These are phyloP conservation scores for Drosophila busckii DNA, from an alignment of 1,140 invertebrate species.

Conservation along the genomic window DNA sequence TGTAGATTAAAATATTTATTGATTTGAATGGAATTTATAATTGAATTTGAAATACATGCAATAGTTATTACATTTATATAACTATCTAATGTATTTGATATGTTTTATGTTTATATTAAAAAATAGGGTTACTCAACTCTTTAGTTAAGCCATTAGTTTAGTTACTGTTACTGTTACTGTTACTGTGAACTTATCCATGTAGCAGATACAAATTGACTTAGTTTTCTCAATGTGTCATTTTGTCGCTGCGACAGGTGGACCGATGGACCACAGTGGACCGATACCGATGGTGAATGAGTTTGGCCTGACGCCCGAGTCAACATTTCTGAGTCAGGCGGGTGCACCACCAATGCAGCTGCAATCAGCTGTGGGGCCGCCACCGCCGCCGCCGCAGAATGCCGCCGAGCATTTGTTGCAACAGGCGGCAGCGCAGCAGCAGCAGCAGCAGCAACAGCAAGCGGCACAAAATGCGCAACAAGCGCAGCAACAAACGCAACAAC, in stretches of 20 bases:
- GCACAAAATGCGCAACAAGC: slow-evolving; percentile 78
- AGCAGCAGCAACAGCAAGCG: slow-evolving; percentile 52
- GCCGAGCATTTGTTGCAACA: slow-evolving; percentile 73
- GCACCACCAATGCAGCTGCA: slow-evolving; percentile 82
- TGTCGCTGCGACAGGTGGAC: slow-evolving; percentile 83
- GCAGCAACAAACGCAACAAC: slow-evolving; percentile 38
- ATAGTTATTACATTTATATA: too few relatives aligned
- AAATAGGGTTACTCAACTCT: too few relatives aligned
- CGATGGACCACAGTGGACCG: slow-evolving; percentile 85
- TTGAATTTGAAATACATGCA: too few relatives aligned
- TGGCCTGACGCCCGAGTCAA: slow-evolving; percentile 83
- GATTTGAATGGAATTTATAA: too few relatives aligned
- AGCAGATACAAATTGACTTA: too few relatives aligned
- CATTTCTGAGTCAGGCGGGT: slow-evolving; percentile 82
- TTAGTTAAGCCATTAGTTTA: too few relatives aligned
- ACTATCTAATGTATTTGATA: too few relatives aligned
- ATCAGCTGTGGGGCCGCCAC: slow-evolving; percentile 81
- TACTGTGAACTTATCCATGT: too few relatives aligned
- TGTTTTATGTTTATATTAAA: too few relatives aligned
- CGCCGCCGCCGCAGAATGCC: slow-evolving; percentile 62
- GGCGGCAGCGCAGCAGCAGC: slow-evolving; percentile 58
- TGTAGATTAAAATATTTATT: too few relatives aligned
- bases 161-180: too few relatives aligned
- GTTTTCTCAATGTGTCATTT: too few relatives aligned
- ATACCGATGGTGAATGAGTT: slow-evolving; percentile 84